Evolutionary conservation across 2,888 invertebrate species (phyloP), one percentile per base, ranked within the genome.

Genomic region (Miltochrista miniata): DNA sequence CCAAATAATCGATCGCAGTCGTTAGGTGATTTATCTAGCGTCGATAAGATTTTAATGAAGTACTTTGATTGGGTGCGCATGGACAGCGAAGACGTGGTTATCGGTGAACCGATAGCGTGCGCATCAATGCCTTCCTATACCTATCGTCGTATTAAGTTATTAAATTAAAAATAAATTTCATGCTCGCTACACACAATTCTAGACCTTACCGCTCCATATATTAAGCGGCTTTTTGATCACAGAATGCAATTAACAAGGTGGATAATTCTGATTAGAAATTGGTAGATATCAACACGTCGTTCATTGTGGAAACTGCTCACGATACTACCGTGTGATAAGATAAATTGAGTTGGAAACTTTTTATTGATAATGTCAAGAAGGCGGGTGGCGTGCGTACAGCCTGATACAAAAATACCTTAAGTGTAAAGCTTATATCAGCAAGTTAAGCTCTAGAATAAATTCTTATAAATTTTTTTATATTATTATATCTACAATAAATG

Each of bases 31-130:
- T 91, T 91, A 91, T 91, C 90, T 90, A 86, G 83, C 80, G 83
- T 79, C 87, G 91, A 91, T 91, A 91, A 91, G 88, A 88, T 89
- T 90, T 91, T 91, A 91, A 91, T 91, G 90, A 91, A 90, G 91
- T 90, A 90, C 90, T 90, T 87, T 90, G 90, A 90, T 90, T 90
- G 90, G 89, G 88, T 77, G 84, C 85, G 78, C 89, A 85, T 70
- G 82, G 84, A 86, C 86, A 81, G 79, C 75, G 61, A 64, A 76
- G 83, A 81, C 82, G 79, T 62, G 68, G 83, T 88, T 89, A 90
- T 91, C 90, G 78, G 72, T 66, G 64, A 56, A 58, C 62, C 79
- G 89, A 88, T 88, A 90, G 81, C 83, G 80, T 76, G 81, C 76
- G 82, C 86, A 78, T 82, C 87, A 80, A 75, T 83, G 81, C 81